Conservation (phyloP, 2,113 vertebrate genomes). For the Apteryx owenii region DNA sequence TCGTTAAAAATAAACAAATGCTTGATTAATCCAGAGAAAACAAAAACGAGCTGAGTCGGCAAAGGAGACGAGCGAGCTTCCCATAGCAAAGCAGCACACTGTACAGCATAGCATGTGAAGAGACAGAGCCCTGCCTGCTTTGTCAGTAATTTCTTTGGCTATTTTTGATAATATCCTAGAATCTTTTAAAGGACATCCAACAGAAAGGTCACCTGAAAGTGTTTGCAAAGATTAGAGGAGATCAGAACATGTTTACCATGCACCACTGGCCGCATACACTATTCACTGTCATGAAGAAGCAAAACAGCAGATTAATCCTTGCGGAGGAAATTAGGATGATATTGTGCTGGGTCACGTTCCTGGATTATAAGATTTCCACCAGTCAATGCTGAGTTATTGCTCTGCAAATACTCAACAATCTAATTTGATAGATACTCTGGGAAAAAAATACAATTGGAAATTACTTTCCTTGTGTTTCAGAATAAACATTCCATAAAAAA, state of each 20-base stretch:
- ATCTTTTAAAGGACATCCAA: conserved; percentile 73
- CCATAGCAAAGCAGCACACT: not conserved
- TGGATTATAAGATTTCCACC: conserved; percentile 79
- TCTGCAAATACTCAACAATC: conserved; percentile 75
- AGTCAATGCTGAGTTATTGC: conserved; percentile 76
- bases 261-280: conserved; percentile 67
- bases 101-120: not conserved
- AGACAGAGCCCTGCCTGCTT: not conserved
- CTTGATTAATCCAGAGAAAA: not conserved
- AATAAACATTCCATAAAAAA: conserved; percentile 28
- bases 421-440: conserved; percentile 69
- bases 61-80: not conserved
- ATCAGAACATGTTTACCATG: conserved; percentile 71
- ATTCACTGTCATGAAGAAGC: conserved; percentile 74
- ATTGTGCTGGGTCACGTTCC: conserved; percentile 80
- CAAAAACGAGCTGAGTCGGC: not conserved
- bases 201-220: conserved; percentile 72
- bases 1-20: not conserved
- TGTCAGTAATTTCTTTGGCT: not conserved
- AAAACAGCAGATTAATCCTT: conserved; percentile 76
- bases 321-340: conserved; percentile 74
- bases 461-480: conserved; percentile 42
- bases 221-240: conserved; percentile 78
- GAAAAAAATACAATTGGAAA: conserved; percentile 47
- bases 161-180: conserved; percentile 55